Base-by-base conservation (phyloP, 2,888 invertebrate genomes). In the Drosophila emarginata region DNA sequence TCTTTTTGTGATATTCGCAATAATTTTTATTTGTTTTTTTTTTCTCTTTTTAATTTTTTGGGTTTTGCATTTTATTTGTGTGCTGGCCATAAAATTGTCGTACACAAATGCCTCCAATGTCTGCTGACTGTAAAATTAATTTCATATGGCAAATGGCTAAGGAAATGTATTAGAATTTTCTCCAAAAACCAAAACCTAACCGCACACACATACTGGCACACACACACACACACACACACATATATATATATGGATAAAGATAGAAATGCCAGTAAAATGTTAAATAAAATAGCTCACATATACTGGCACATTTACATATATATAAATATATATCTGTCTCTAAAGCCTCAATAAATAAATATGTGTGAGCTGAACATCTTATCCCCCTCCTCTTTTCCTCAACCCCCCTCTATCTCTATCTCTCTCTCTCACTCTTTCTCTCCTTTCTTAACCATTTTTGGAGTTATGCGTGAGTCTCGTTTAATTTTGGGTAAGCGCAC, bases 401-500 rank as follows among this genome's bases (percentile, higher is more conserved):
- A n/a, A n/a, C n/a, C 32, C 2, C 11, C 1, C 32, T 32, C 9
- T 21, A 7, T n/a, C n/a, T 18, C 32, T 21, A n/a, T n/a, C 9
- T 1, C 6, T 6, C 32, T 11, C 32, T 32, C 32, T 9, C 11
- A 1, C 32, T 32, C 9, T 21, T 9, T n/a, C n/a, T 18, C 32
- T 21, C 15, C 1, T 23, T 12, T 45, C 45, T 45, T 45, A 45
- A 45, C 45, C 28, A 51, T 52, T 39, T 21, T 21, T 28, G 32
- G 36, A 61, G 67, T 76, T 77, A 78, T 74, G 73, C 53, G 77
- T 52, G 66, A 66, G 70, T 61, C 71, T 71, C 74, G 74, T 79
- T 87, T 88, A 87, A 88, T 85, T 88, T 88, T 71, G 69, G 85
- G 54, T 74, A 79, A 71, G 70, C 70, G 77, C 88, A 79, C 84